phyloP scores from a whole-genome alignment of 1,140 invertebrate genomes.

The Plectrocnemia conspersa region DNA sequence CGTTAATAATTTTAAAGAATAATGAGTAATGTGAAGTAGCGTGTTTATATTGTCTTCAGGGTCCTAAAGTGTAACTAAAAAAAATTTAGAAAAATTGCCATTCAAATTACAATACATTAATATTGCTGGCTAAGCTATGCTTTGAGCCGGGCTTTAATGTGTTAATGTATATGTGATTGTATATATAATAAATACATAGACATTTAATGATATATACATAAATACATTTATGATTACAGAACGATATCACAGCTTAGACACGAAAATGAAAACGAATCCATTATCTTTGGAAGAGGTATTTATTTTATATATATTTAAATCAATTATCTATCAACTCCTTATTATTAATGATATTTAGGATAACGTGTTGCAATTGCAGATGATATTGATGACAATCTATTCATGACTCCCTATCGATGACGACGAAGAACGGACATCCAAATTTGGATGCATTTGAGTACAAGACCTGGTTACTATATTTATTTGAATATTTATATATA shows the following conservation, averaged over 20 bases:
- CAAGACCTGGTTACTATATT: not conserved
- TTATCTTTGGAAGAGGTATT: constrained; percentile 68
- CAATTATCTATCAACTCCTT: constrained; percentile 7
- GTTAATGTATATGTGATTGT: no score
- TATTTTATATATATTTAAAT: constrained; percentile 17
- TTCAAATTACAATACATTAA: no score
- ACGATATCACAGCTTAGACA: constrained; percentile 64
- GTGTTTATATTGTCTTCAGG: no score
- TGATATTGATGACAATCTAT: constrained; percentile 69
- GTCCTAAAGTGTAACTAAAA: no score
- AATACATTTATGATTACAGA: constrained; percentile 51
- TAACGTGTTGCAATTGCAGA: constrained; percentile 48
- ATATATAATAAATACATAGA: constrained; percentile 11
- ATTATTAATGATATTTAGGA: constrained; percentile 16
- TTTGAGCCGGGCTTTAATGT: no score
- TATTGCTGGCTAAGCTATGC: no score
- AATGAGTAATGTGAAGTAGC: no score
- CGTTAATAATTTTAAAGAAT: no score
- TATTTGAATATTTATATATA: not conserved
- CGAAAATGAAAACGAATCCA: constrained; percentile 69
- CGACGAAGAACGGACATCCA: not conserved
- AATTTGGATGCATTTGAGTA: constrained; percentile 1
- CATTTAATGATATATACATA: not conserved
- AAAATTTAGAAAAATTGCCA: no score
- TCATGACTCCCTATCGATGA: constrained; percentile 46